Percentiles rank a stretch among this genome's conserved stretches.
These are phyloP conservation scores for Apocrypta bakeri DNA, from an alignment of 1,140 invertebrate genomes.

Conservation along the genomic window DNA sequence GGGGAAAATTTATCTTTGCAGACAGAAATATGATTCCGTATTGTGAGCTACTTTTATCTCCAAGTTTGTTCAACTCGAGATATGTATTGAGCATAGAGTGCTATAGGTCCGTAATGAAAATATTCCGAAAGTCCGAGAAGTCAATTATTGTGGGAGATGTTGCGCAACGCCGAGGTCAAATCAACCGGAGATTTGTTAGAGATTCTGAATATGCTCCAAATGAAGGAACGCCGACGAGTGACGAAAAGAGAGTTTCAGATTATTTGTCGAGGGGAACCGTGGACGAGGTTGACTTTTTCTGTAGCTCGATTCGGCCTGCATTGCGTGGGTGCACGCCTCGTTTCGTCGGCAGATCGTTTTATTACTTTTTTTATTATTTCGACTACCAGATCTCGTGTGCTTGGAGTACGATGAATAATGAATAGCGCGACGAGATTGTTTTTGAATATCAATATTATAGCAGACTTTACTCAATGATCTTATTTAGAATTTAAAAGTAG, in stretches of 20 bases:
- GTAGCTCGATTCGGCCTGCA: neutral
- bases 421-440: neutral
- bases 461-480: too few relatives aligned
- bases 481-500: too few relatives aligned
- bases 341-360: too few relatives aligned
- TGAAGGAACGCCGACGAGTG: constrained; percentile 19
- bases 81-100: neutral
- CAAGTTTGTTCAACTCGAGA: constrained; percentile 4
- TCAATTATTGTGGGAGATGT: constrained; percentile 31
- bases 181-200: neutral
- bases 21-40: too few relatives aligned
- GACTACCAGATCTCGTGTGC: too few relatives aligned
- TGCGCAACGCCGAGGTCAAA: constrained; percentile 14
- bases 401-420: neutral
- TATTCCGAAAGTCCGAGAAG: constrained; percentile 29
- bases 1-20: too few relatives aligned
- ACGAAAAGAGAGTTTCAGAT: constrained; percentile 9
- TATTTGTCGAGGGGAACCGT: neutral
- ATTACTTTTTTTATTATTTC: neutral
- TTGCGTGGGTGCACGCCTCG: neutral
- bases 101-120: neutral
- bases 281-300: neutral
- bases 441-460: too few relatives aligned
- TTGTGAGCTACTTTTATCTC: too few relatives aligned
- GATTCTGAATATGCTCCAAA: constrained; percentile 26